Base-by-base conservation (phyloP, 2,888 invertebrate species). In the Sarcophaga variegata region DNA sequence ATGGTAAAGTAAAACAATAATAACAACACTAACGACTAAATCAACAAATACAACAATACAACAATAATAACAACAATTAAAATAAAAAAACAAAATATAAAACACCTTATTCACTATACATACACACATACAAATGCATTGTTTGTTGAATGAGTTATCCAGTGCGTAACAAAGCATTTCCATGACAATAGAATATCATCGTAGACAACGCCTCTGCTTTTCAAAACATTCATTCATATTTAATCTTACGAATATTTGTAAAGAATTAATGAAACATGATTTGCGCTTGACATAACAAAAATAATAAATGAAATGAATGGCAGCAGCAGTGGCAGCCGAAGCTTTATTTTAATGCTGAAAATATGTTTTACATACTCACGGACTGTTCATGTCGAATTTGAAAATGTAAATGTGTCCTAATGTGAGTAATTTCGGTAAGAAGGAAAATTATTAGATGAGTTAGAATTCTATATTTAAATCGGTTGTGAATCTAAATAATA, bases 211-310 rank as follows among this genome's bases (percentile, higher is more conserved):
- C 22, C 79, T 49, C 22, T 64, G 11, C 22, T 54, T 12, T 63
- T 45, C n/a, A 1, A 62, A 49, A 75, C 45, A 10, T 25, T 25
- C 62, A 63, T 63, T 25, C 62, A 63, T 63, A 83, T 66, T 74
- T 74, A 74, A 62, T 79, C 62, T 25, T 77, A 8, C 47, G 64
- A 76, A 70, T 59, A 75, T 67, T 69, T 49, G 37, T 69, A 75
- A 62, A 62, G 37, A 81, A 63, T 81, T 77, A 81, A 75, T 82
- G 79, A 82, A 85, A 75, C 70, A 85, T 79, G 74, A 82, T 82
- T 85, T 75, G 64, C 79, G 79, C 81, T 79, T 82, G 85, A 79
- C 79, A 82, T 85, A 78, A 60, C 70, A 59, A 12, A 62, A 79
- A 85, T 75, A 85, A 85, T 85, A 81, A 12, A 22, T 49, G 63